Conservation (phyloP, 2,888 invertebrate genomes). For the Megamerina dolium region DNA sequence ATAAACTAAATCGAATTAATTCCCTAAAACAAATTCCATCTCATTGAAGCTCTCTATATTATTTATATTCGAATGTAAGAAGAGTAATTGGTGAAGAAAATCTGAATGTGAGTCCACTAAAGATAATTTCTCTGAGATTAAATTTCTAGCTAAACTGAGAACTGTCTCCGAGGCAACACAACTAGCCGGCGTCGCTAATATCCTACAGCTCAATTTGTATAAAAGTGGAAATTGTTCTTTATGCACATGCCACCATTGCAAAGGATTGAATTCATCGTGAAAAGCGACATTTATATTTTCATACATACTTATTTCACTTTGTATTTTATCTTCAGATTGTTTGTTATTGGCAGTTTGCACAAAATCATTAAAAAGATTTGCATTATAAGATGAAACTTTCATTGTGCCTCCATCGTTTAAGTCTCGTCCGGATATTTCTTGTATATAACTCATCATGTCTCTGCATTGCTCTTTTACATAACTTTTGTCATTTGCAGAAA, state of each 20-base stretch:
- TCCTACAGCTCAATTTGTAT: constrained; percentile 14
- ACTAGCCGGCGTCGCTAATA: constrained; percentile 14
- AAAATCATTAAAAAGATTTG: constrained; percentile 6
- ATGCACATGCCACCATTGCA: constrained; percentile 3
- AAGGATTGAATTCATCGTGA: constrained; percentile 6
- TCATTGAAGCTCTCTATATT: too few species aligned
- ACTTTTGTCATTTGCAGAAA: constrained; percentile 7
- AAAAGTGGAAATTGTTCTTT: constrained; percentile 8
- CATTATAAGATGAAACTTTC: neutral
- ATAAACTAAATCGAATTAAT: too few species aligned
- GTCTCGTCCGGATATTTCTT: too few species aligned
- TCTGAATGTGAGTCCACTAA: too few species aligned
- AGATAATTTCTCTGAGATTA: constrained; percentile 1
- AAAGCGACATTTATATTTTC: constrained; percentile 4
- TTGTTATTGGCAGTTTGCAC: constrained; percentile 2
- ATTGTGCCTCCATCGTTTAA: neutral
- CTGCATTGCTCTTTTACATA: constrained; percentile 7
- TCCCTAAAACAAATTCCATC: too few species aligned
- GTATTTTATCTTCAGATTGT: constrained; percentile 1
- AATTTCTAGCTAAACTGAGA: constrained; percentile 10
- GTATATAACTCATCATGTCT: too few species aligned
- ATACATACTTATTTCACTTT: constrained; percentile 9
- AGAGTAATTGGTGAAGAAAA: too few species aligned
- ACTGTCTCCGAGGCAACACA: constrained; percentile 11
- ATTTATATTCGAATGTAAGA: too few species aligned